These are phyloP conservation scores for Holothuria leucospilota DNA, from an alignment of 53 echinoderm and acorn worm species.

Conservation along the genomic window DNA sequence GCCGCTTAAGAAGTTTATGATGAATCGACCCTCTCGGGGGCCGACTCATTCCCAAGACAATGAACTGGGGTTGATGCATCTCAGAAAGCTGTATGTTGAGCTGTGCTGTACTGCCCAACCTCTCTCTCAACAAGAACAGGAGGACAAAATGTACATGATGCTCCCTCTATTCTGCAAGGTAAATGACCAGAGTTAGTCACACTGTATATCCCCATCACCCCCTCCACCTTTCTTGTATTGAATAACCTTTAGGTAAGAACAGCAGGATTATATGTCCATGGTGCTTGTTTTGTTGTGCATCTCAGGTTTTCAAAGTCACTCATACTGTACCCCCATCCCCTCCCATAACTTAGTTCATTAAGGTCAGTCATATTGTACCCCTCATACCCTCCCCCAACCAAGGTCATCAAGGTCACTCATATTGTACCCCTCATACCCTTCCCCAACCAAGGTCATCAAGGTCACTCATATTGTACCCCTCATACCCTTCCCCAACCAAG, in stretches of 20 bases:
- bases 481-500: too few relatives aligned
- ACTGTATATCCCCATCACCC: background rate
- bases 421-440: too few relatives aligned
- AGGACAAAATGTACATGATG: slow-evolving; percentile 99
- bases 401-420: too few relatives aligned
- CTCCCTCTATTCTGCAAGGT: slow-evolving; percentile 98
- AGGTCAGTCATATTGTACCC: too few relatives aligned
- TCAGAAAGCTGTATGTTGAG: slow-evolving; percentile 94
- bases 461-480: too few relatives aligned
- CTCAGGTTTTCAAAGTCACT: too few relatives aligned
- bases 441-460: too few relatives aligned
- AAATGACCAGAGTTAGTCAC: background rate
- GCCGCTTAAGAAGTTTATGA: slow-evolving; percentile 35
- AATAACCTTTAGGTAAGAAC: background rate
- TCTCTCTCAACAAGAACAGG: slow-evolving; percentile 92
- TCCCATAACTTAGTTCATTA: too few relatives aligned
- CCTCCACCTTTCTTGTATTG: background rate
- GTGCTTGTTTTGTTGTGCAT: too few relatives aligned
- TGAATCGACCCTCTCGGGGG: slow-evolving; percentile 24
- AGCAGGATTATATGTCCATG: background rate
- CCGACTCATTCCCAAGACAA: slow-evolving; percentile 83
- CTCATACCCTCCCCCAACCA: too few relatives aligned
- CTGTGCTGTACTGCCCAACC: slow-evolving; percentile 92
- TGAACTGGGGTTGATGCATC: slow-evolving; percentile 95
- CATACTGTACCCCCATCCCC: too few relatives aligned